A percentile compares a stretch with the other conserved stretches of the same genome.
phyloP scores from a whole-genome alignment of 2,113 vertebrate genomes.

The Synchiropus splendidus region DNA sequence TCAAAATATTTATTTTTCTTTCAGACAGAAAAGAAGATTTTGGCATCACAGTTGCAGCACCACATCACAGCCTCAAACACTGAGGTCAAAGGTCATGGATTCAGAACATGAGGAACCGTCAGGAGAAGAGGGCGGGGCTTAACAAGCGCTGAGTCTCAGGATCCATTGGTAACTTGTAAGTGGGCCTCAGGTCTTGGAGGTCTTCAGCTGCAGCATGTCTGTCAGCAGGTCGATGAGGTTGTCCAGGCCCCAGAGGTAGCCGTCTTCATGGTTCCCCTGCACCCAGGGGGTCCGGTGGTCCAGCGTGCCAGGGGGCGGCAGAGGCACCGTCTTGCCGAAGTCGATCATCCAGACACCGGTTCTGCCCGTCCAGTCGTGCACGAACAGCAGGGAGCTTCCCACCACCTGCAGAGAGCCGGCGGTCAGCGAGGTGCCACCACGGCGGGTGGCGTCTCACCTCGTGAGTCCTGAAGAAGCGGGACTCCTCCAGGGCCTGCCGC shows the following conservation, averaged over 20 bases:
- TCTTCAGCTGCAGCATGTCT: conserved; percentile 48
- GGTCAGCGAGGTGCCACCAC: not conserved
- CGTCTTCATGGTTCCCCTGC: conserved; percentile 84
- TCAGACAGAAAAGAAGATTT: too few species aligned
- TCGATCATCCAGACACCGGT: conserved; percentile 90
- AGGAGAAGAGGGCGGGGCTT: too few species aligned
- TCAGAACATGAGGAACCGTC: too few species aligned
- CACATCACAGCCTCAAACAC: too few species aligned
- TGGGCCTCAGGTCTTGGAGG: too few species aligned
- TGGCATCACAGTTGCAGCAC: too few species aligned
- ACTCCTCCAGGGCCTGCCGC: conserved; percentile 68
- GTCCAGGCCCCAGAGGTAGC: conserved; percentile 87
- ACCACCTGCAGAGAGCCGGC: conserved; percentile 67
- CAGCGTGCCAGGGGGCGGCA: conserved; percentile 64
- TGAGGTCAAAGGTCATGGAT: too few species aligned
- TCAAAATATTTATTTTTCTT: too few species aligned
- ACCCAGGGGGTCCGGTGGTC: conserved; percentile 81
- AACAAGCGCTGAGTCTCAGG: too few species aligned
- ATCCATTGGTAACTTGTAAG: too few species aligned
- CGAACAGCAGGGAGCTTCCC: conserved; percentile 83
- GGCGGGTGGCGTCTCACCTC: conserved; percentile 68
- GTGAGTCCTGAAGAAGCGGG: conserved; percentile 75
- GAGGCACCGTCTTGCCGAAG: conserved; percentile 81
- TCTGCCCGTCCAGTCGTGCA: conserved; percentile 74
- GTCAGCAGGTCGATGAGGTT: conserved; percentile 74